Percentiles rank a stretch among this genome's conserved stretches.
phyloP scores from a whole-genome alignment of 1,140 invertebrate species.

The silkworm (Bombyx mori) region DNA sequence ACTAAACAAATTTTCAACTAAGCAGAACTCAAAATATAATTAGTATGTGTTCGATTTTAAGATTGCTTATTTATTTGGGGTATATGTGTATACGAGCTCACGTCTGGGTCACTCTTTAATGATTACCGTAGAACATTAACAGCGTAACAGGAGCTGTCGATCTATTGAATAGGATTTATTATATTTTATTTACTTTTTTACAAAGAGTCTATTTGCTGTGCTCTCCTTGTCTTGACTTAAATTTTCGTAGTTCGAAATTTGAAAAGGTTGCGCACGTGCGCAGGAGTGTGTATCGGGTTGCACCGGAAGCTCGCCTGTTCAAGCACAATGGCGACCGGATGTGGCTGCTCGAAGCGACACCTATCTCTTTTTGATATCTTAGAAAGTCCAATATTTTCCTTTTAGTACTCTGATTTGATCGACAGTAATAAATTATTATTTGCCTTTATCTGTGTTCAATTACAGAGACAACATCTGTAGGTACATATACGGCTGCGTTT shows the following conservation, averaged over 20 bases:
- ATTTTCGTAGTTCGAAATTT: slow-evolving; percentile 57
- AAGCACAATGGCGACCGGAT: slow-evolving; percentile 65
- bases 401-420: slow-evolving; percentile 12
- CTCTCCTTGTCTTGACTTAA: slow-evolving; percentile 24
- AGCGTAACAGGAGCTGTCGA: too few relatives aligned
- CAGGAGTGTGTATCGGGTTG: slow-evolving; percentile 68
- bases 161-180: too few relatives aligned
- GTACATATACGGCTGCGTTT: too few relatives aligned
- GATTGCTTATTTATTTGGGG: too few relatives aligned
- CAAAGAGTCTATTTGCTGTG: slow-evolving; percentile 7
- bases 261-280: slow-evolving; percentile 68
- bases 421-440: slow-evolving; percentile 19
- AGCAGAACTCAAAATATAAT: too few relatives aligned
- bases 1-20: too few relatives aligned
- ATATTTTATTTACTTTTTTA: too few relatives aligned
- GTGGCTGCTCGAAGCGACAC: slow-evolving; percentile 66
- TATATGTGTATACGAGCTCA: too few relatives aligned
- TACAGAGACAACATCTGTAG: too few relatives aligned
- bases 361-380: slow-evolving; percentile 67
- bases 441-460: not conserved
- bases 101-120: too few relatives aligned
- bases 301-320: slow-evolving; percentile 54
- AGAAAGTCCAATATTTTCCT: slow-evolving; percentile 66
- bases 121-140: too few relatives aligned
- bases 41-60: too few relatives aligned